phyloP scores from a whole-genome alignment of 2,888 invertebrate species.

The Mythimna pallens region DNA sequence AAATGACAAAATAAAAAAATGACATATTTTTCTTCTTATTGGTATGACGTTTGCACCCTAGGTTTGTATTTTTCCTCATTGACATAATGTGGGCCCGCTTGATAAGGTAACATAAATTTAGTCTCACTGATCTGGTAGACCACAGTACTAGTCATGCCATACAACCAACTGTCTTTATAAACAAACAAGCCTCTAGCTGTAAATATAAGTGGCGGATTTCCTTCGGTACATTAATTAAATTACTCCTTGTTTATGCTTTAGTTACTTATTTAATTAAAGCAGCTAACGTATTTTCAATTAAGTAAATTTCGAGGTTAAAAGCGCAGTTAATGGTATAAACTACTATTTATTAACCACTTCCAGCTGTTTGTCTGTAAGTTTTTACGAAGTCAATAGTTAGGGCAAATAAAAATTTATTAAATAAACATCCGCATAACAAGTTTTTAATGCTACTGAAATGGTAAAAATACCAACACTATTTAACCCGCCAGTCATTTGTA shows the following conservation, averaged over 20 bases:
- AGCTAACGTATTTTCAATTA: conserved; percentile 42
- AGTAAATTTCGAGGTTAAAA: conserved; percentile 33
- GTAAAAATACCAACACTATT: background rate
- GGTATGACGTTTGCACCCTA: background rate
- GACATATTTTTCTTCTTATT: background rate
- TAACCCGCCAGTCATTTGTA: conserved; percentile 65
- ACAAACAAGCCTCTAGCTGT: conserved; percentile 47
- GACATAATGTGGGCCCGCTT: background rate
- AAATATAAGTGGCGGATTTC: conserved; percentile 58
- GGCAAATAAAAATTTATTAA: conserved; percentile 5
- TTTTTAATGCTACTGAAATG: background rate
- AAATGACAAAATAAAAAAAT: too few species aligned
- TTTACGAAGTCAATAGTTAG: conserved; percentile 14
- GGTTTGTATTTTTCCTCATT: background rate
- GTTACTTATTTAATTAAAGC: conserved; percentile 49
- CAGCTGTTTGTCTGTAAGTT: conserved; percentile 20
- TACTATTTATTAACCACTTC: conserved; percentile 24
- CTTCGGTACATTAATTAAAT: conserved; percentile 58
- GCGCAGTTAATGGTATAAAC: conserved; percentile 33
- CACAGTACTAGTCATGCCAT: conserved; percentile 2
- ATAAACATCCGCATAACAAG: conserved; percentile 1
- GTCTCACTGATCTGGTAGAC: background rate
- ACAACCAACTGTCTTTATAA: conserved; percentile 36
- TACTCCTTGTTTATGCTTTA: conserved; percentile 61
- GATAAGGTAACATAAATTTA: background rate